Percentiles rank a stretch among this genome's conserved stretches.
Evolutionary conservation across 2,888 invertebrate genomes (phyloP).

Genomic region (Xylophagus ater): DNA sequence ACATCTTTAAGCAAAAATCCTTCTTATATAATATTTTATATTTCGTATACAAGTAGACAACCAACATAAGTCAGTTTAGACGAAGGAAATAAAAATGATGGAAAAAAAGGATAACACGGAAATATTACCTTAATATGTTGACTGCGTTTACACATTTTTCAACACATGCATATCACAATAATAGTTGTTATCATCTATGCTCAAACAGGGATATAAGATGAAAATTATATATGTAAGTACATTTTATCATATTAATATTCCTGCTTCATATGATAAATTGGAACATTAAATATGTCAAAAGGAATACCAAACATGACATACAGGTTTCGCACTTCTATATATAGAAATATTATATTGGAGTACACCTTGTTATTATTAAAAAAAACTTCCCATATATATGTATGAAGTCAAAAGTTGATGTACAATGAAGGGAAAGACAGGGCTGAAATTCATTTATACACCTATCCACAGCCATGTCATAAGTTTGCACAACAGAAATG

Average conservation of each 20-base stretch:
- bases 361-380: too few relatives aligned
- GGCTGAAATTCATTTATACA: too few relatives aligned
- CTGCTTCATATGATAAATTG: neutral
- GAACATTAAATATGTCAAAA: conserved; percentile 2
- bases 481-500: too few relatives aligned
- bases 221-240: too few relatives aligned
- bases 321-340: neutral
- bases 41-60: neutral
- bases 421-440: too few relatives aligned
- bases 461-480: too few relatives aligned
- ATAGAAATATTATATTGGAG: too few relatives aligned
- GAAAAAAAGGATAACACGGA: conserved; percentile 9
- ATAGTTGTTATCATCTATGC: too few relatives aligned
- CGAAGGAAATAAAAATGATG: conserved; percentile 3
- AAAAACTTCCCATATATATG: too few relatives aligned
- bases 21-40: neutral
- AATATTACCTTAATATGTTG: conserved; percentile 12
- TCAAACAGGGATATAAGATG: too few relatives aligned
- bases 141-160: conserved; percentile 9
- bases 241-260: neutral
- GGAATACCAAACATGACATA: conserved; percentile 1
- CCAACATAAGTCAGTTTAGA: conserved; percentile 1
- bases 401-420: too few relatives aligned
- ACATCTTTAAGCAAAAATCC: neutral
- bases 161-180: neutral